phyloP scores from a whole-genome alignment of 2,113 vertebrate genomes.

The Zosterops hypoxanthus region DNA sequence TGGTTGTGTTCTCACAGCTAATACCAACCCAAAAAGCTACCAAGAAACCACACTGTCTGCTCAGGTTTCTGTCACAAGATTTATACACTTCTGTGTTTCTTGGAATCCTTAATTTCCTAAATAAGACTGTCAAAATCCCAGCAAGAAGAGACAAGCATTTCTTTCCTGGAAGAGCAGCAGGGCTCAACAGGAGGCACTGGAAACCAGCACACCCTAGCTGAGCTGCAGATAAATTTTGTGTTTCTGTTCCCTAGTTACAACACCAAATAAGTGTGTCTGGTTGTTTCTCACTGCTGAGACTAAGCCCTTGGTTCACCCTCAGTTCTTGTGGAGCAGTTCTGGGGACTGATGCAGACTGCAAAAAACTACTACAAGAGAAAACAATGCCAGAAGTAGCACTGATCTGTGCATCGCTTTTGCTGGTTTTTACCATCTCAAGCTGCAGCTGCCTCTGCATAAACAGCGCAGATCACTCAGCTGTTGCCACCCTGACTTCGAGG shows the following conservation, averaged over 20 bases:
- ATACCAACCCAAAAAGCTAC: fast-evolving
- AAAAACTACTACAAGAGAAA: neutral
- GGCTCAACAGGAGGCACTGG: neutral
- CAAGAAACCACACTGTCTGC: neutral
- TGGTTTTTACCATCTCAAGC: neutral
- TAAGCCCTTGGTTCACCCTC: neutral
- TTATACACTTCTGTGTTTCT: neutral
- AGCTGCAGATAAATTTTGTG: neutral
- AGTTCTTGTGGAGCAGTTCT: neutral
- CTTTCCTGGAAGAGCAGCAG: neutral
- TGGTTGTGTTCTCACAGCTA: neutral
- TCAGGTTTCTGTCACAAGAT: neutral
- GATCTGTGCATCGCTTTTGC: neutral
- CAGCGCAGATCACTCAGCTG: neutral
- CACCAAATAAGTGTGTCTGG: neutral
- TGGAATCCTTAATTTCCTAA: neutral
- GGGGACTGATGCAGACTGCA: neutral
- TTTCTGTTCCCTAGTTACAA: neutral
- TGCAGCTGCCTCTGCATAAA: neutral
- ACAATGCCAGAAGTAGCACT: neutral
- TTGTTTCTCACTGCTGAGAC: neutral
- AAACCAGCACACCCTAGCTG: neutral
- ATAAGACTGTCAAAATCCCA: neutral
- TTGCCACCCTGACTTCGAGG: neutral
- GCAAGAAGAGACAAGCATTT: neutral